phyloP scores from a whole-genome alignment of 2,797 vertebrate genomes.

The Hippopotamyrus pictus region DNA sequence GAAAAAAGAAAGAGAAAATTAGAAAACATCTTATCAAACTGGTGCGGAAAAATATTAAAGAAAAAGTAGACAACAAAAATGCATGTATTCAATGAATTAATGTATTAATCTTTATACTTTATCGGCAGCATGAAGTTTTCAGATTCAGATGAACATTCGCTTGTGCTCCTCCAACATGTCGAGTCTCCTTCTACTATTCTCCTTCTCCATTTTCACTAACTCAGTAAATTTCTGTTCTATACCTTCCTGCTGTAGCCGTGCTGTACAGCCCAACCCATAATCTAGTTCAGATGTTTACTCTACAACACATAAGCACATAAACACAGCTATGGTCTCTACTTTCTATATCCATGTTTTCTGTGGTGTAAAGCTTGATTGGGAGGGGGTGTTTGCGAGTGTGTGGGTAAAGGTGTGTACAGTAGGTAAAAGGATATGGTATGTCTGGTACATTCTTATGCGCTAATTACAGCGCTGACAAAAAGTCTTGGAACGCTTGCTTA shows the following conservation, averaged over 20 bases:
- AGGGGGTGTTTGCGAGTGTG: not conserved
- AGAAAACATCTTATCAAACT: not conserved
- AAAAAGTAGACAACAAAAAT: not conserved
- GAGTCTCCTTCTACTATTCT: not conserved
- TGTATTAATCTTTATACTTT: not conserved
- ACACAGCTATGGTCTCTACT: constrained; percentile 8
- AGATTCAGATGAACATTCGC: not conserved
- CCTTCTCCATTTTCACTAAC: not conserved
- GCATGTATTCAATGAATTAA: not conserved
- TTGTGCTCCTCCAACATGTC: not conserved
- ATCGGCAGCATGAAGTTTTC: not conserved
- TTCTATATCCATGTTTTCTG: not conserved
- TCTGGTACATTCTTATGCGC: not conserved
- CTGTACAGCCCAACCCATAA: not conserved
- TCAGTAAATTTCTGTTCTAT: not conserved
- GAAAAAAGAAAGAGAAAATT: not conserved
- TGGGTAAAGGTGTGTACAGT: not conserved
- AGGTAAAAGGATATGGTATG: not conserved
- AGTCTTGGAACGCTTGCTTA: not conserved
- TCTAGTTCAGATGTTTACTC: not conserved
- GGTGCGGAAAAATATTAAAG: not conserved
- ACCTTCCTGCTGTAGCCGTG: not conserved
- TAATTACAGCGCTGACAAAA: not conserved
- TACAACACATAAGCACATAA: constrained; percentile 8
- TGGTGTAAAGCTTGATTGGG: not conserved